A percentile compares a stretch with the other conserved stretches of the same genome.
phyloP scores from a whole-genome alignment of 2,797 vertebrate species.

The Steatocranus sp. region DNA sequence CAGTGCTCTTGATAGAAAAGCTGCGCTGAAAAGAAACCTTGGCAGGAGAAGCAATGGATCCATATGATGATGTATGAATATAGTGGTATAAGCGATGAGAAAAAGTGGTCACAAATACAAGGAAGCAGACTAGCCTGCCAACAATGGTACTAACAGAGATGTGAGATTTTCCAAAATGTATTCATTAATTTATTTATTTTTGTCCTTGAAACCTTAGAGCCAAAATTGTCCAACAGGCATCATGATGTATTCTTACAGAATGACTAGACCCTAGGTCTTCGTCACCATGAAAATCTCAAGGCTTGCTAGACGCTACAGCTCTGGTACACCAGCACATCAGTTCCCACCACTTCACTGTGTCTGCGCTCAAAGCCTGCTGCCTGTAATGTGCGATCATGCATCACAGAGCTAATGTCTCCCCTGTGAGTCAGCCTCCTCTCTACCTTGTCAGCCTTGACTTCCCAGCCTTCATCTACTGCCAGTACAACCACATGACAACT shows the following conservation, averaged over 20 bases:
- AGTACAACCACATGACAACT: constrained; percentile 39
- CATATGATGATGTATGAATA: neutral
- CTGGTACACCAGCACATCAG: constrained; percentile 24
- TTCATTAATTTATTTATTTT: neutral
- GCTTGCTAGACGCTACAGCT: constrained; percentile 17
- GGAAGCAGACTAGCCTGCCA: neutral
- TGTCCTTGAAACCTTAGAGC: neutral
- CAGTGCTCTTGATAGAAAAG: neutral
- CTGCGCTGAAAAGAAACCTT: neutral
- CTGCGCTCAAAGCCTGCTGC: constrained; percentile 43
- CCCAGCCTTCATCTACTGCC: constrained; percentile 55
- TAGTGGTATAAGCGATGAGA: neutral
- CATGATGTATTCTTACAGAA: neutral
- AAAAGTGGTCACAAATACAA: neutral
- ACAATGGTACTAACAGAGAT: neutral
- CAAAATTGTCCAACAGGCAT: neutral
- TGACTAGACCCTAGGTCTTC: neutral
- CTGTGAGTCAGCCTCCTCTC: constrained; percentile 63
- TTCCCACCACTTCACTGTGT: constrained; percentile 45
- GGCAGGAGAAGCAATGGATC: neutral
- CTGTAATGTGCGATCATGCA: constrained; percentile 64
- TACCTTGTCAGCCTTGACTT: constrained; percentile 56
- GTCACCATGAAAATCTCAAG: constrained; percentile 11
- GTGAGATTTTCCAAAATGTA: neutral
- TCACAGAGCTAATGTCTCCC: constrained; percentile 67